A percentile compares a stretch with the other conserved stretches of the same genome.
Evolutionary conservation across 1,140 invertebrate genomes (phyloP).

Genomic region (Formica exsecta): DNA sequence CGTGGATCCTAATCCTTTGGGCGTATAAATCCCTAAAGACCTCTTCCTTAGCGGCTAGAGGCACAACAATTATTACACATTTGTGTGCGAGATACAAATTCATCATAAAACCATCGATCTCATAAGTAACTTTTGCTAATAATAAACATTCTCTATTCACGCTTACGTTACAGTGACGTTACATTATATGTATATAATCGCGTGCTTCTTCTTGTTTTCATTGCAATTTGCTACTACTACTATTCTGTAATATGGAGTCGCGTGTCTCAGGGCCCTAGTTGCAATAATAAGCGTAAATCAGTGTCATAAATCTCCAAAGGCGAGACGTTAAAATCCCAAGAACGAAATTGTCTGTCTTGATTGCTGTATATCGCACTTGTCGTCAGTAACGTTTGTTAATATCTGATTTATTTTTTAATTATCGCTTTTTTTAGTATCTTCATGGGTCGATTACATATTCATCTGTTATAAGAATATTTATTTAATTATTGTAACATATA

Average conservation of each 20-base stretch:
- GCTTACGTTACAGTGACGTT: neutral
- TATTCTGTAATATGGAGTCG: constrained; percentile 2
- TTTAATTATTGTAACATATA: constrained; percentile 12
- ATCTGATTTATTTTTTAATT: neutral
- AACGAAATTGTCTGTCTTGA: neutral
- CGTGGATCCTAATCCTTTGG: no score
- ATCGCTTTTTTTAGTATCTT: neutral
- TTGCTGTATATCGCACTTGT: constrained; percentile 18
- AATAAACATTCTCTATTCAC: constrained; percentile 8
- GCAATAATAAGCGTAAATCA: constrained; percentile 40
- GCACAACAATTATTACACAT: no score
- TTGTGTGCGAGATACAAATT: constrained; percentile 1
- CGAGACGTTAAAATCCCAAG: neutral
- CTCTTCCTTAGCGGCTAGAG: no score
- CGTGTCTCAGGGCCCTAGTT: constrained; percentile 44
- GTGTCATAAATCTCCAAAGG: constrained; percentile 35
- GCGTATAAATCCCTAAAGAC: no score
- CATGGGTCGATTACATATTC: neutral
- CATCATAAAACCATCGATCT: neutral
- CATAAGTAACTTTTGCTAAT: neutral
- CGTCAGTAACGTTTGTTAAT: constrained; percentile 4
- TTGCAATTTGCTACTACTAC: neutral
- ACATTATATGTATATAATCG: constrained; percentile 9
- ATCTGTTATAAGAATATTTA: neutral
- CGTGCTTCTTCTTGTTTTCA: neutral